Base-by-base conservation (phyloP, 2,113 vertebrate species). In the Zootoca vivipara region DNA sequence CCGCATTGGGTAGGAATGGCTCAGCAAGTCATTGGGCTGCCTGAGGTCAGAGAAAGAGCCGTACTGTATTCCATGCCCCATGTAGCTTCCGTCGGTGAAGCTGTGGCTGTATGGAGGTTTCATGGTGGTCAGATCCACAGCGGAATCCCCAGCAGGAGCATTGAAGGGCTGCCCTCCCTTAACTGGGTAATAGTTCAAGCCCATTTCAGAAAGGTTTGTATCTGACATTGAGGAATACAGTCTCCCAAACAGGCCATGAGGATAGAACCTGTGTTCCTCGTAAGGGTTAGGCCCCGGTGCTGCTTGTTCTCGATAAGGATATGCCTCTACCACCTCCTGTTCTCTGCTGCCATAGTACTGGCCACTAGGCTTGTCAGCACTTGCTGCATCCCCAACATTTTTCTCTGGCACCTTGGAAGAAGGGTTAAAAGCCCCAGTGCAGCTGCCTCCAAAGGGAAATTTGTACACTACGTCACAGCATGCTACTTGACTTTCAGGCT, bases 391-490 rank as follows among this genome's bases (percentile, higher is more conserved):
- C 33, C 91, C 95, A 0, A 93, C 90, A 58, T 93, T 97, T 95
- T 97, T 98, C 91, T 98, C 98, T 22, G 97, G 94, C 33, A 95
- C 95, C 24, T 98, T 97, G 64, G 98, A 97, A 77, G 98, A 95
- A 38, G 98, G 97, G 90, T 97, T 96, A 91, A 99, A 98, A 86
- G 98, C 92, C 0, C 98, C 99, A 0, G 98, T 95, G 95, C 99
- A 99, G 92, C 98, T 98, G 88, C 98, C 94, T 72, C 97, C 97
- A 12, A 99, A 99, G 85, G 99, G 99, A 88, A 99, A 97, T 95
- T 98, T 99, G 94, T 99, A 99, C 93, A 99, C 99, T 93, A 99
- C 96, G 82, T 99, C 99, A 69, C 99, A 99, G 95, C 99, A 99
- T 20, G 98, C 98, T 79, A 98, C 97, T 90, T 99, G 98, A 94